These are phyloP conservation scores for Archivesica marissinica DNA, from an alignment of 1,140 invertebrate species.

Conservation along the genomic window DNA sequence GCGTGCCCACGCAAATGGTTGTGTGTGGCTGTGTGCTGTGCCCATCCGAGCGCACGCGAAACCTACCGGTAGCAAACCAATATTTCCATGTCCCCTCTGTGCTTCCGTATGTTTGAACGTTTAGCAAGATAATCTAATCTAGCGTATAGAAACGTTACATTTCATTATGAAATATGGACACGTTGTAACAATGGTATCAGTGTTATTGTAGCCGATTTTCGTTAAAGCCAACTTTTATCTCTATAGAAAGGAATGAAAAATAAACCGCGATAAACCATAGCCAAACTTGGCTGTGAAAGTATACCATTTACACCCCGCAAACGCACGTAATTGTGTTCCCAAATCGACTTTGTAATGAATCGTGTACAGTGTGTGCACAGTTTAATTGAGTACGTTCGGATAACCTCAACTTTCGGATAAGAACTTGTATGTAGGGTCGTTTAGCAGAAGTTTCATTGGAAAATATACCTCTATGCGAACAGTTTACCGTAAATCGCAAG, in stretches of 20 bases:
- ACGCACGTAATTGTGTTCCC: background rate
- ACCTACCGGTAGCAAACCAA: no score
- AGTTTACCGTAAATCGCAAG: no score
- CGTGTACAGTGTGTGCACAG: background rate
- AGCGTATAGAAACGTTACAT: no score
- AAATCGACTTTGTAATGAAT: background rate
- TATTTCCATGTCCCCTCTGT: no score
- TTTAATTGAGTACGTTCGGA: background rate
- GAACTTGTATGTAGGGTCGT: background rate
- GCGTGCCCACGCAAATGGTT: no score
- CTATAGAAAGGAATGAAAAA: background rate
- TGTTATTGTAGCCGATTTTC: slow-evolving; percentile 17
- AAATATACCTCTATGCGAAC: background rate
- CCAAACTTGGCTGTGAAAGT: slow-evolving; percentile 9
- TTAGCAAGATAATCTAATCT: no score
- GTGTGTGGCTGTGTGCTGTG: no score
- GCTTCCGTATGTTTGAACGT: no score
- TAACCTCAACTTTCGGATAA: background rate
- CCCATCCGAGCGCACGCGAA: no score
- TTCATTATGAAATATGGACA: no score
- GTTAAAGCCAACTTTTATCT: slow-evolving; percentile 24
- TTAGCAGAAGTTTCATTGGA: background rate
- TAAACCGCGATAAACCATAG: slow-evolving; percentile 15
- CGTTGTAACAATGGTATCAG: background rate
- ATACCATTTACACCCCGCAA: background rate